These are phyloP conservation scores for Macrobrachium nipponense DNA, from an alignment of 1,140 invertebrate species.

Conservation along the genomic window DNA sequence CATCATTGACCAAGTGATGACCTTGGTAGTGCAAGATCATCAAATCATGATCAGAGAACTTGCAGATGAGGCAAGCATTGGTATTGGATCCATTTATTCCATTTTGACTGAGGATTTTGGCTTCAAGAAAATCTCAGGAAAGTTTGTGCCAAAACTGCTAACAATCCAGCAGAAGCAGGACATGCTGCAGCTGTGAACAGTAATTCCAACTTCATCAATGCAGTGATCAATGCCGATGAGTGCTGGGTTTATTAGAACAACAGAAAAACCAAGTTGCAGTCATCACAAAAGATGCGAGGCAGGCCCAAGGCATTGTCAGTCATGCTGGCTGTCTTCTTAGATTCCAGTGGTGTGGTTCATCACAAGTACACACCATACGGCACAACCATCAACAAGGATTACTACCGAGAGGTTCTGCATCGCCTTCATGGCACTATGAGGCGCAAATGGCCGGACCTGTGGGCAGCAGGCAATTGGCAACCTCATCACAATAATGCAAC, in stretches of 20 bases:
- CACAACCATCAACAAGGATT: constrained; percentile 58
- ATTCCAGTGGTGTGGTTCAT: constrained; percentile 30
- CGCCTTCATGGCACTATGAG: constrained; percentile 53
- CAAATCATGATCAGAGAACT: no score
- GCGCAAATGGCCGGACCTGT: constrained; percentile 58
- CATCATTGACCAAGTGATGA: constrained; percentile 58
- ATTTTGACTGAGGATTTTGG: constrained; percentile 24
- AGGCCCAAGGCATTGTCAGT: neutral
- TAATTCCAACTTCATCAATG: constrained; percentile 9
- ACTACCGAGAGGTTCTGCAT: constrained; percentile 57
- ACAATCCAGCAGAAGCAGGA: constrained; percentile 29
- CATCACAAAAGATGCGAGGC: neutral
- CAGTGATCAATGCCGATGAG: constrained; percentile 34
- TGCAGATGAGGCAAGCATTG: neutral
- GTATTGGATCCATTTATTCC: constrained; percentile 1
- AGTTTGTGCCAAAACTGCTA: constrained; percentile 35
- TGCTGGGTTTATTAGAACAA: neutral
- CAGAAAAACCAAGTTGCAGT: neutral
- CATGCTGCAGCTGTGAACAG: constrained; percentile 16
- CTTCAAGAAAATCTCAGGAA: neutral
- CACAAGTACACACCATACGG: constrained; percentile 52
- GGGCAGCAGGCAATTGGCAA: constrained; percentile 61
- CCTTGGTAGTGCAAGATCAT: neutral
- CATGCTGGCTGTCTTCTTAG: neutral
- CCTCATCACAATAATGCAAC: constrained; percentile 67